phyloP scores from a whole-genome alignment of 2,888 invertebrate genomes.

The Bellardia pandia region DNA sequence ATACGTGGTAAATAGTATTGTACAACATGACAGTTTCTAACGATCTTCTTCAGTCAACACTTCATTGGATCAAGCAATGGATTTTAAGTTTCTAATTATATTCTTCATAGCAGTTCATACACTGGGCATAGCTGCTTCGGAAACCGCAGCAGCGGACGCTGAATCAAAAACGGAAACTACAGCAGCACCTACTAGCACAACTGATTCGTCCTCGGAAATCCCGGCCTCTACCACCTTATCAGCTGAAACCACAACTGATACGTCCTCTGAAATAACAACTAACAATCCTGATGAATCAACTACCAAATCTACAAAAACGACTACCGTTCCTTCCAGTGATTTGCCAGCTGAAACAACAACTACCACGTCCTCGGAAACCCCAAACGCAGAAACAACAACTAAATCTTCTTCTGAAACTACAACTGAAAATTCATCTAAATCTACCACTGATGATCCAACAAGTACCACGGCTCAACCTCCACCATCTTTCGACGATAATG shows the following conservation, averaged over 20 bases:
- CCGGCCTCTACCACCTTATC: too few relatives aligned
- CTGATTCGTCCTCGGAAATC: background rate
- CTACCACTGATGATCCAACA: background rate
- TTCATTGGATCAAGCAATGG: slow-evolving; percentile 24
- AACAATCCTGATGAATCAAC: background rate
- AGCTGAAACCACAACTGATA: background rate
- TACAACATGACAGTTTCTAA: background rate
- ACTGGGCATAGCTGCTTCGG: background rate
- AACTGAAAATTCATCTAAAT: background rate
- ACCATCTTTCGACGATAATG: slow-evolving; percentile 30
- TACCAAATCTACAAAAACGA: background rate
- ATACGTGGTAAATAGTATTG: background rate
- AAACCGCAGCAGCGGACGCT: background rate
- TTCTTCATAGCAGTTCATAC: background rate
- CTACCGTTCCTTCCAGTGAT: background rate
- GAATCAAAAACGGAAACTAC: background rate
- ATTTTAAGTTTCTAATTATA: slow-evolving; percentile 27
- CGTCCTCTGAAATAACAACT: background rate
- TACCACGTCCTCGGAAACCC: background rate
- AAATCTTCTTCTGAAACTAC: background rate
- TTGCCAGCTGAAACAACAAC: background rate
- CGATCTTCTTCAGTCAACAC: background rate
- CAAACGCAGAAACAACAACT: background rate
- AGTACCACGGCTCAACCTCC: background rate
- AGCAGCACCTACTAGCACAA: background rate